Base-by-base conservation (phyloP, 1,140 invertebrate genomes). In the Epicauta chinensis region DNA sequence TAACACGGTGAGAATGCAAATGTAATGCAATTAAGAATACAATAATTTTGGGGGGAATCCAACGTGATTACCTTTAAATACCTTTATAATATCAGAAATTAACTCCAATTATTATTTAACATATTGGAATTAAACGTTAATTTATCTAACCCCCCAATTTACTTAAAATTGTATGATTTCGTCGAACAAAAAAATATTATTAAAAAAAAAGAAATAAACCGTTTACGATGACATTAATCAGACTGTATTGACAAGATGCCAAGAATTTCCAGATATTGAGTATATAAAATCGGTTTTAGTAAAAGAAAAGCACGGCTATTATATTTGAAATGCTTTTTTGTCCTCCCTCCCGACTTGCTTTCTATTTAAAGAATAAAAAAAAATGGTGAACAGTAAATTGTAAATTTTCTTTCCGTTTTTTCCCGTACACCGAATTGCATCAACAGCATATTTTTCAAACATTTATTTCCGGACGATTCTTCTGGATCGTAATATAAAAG, bases 241-340 rank as follows among this genome's bases (percentile, higher is more conserved):
- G 23, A 16, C 11, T 43, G 30, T 51, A 51, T 41, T 41, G 48
- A 51, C 31, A 51, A 34, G 15, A 42, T 42, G 48, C 48, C 48
- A 51, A 51, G 48, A 51, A 51, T 51, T 51, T 43, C 34, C 41
- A 41, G 38, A 51, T 23, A 23, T 51, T 42, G 41, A 51, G 39
- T 50, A 50, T 38, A 50, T 38, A 50, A 40, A 50, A 50, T 50
- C 37, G 32, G 41, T 36, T 38, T n/a, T n/a, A 32, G 40, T 12
- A 2, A 39, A 42, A 51, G 39, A 51, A 51, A 51, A 43, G 42
- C n/a, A n/a, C n/a, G n/a, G n/a, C n/a, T n/a, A n/a, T n/a, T n/a
- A n/a, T n/a, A n/a, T n/a, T n/a, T n/a, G n/a, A n/a, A n/a, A n/a
- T n/a, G n/a, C n/a, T n/a, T n/a, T n/a, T n/a, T n/a, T n/a, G n/a